phyloP scores from a whole-genome alignment of 2,888 invertebrate species.

The Schizotus pectinicornis region DNA sequence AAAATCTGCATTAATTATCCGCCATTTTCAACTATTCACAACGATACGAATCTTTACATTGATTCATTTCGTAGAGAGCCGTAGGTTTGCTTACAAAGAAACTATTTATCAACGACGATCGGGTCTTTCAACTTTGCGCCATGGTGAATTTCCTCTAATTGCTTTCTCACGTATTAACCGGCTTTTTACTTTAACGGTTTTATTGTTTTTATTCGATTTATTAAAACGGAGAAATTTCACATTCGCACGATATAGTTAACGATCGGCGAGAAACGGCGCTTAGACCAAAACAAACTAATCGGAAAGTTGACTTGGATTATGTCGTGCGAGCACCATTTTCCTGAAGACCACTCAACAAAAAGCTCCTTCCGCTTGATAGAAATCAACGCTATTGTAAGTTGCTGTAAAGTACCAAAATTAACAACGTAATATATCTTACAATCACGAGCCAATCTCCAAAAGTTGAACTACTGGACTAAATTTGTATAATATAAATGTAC shows the following conservation, averaged over 20 bases:
- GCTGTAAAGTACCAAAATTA: no score
- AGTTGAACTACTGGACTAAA: no score
- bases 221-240: slow-evolving; percentile 24
- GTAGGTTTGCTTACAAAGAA: slow-evolving; percentile 47
- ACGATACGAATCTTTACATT: slow-evolving; percentile 43
- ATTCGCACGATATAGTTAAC: slow-evolving; percentile 28
- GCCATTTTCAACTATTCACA: slow-evolving; percentile 51
- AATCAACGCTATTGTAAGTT: no score
- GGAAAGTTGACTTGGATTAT: no score
- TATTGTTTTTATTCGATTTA: slow-evolving; percentile 31
- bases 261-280: slow-evolving; percentile 12
- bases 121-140: slow-evolving; percentile 31
- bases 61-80: slow-evolving; percentile 43
- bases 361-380: no score
- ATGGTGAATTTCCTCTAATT: slow-evolving; percentile 34
- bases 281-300: no score
- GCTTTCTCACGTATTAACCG: slow-evolving; percentile 32
- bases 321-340: no score
- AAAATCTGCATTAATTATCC: slow-evolving; percentile 52
- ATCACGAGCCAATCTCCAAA: no score
- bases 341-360: no score
- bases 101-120: slow-evolving; percentile 44
- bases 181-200: slow-evolving; percentile 33
- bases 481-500: no score
- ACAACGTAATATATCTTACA: no score